phyloP scores from a whole-genome alignment of 2,797 vertebrate genomes.

The Pogonophryne albipinna region DNA sequence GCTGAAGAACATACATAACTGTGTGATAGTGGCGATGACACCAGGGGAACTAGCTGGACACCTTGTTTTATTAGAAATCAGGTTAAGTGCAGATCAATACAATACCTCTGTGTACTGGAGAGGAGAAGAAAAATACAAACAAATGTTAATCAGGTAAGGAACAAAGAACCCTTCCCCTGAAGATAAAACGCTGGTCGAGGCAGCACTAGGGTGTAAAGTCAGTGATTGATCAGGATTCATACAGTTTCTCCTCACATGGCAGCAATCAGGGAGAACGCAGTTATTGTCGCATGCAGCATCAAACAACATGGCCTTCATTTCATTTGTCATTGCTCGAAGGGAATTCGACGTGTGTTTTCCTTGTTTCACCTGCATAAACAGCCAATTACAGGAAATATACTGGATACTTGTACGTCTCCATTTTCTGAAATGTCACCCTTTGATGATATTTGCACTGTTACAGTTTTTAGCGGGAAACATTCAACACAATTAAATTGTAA shows the following conservation, averaged over 20 bases:
- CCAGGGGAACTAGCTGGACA: conserved; percentile 50
- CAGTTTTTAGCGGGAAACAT: conserved; percentile 5
- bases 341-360: not conserved
- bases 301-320: not conserved
- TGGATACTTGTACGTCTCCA: not conserved
- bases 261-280: conserved; percentile 14
- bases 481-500: conserved; percentile 13
- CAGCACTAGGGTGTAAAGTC: conserved; percentile 9
- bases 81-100: conserved; percentile 69
- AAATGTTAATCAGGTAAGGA: conserved; percentile 55
- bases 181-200: conserved; percentile 31
- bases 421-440: conserved; percentile 19
- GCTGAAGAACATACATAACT: conserved; percentile 51
- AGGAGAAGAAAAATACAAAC: conserved; percentile 46
- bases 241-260: conserved; percentile 22
- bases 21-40: conserved; percentile 51
- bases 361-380: conserved; percentile 3
- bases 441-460: conserved; percentile 21
- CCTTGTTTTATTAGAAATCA: conserved; percentile 76
- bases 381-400: conserved; percentile 3
- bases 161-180: conserved; percentile 25
- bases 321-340: not conserved
- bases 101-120: conserved; percentile 39
- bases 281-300: conserved; percentile 6
- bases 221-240: conserved; percentile 25